phyloP scores from a whole-genome alignment of 1,140 invertebrate species.

The Papilio aristodemus region DNA sequence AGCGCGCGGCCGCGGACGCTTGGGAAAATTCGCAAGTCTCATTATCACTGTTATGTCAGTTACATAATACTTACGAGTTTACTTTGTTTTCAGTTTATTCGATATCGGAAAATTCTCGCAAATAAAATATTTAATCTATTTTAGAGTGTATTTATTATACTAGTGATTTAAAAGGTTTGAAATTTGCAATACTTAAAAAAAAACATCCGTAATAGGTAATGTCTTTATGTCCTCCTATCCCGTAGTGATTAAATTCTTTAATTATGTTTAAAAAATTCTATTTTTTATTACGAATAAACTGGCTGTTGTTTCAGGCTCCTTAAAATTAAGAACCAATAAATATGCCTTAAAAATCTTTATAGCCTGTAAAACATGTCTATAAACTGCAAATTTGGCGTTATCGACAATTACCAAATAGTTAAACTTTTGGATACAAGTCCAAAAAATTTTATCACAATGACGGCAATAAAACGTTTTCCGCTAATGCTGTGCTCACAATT shows the following conservation, averaged over 20 bases:
- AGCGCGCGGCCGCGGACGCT: not conserved
- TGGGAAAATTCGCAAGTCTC: slow-evolving; percentile 32
- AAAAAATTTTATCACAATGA: not conserved
- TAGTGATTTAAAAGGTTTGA: no score
- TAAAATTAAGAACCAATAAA: slow-evolving; percentile 6
- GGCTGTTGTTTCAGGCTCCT: not conserved
- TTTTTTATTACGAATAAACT: no score
- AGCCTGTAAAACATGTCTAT: not conserved
- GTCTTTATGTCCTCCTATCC: no score
- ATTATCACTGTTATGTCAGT: slow-evolving; percentile 21
- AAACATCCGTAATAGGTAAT: no score
- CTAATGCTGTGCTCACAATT: no score
- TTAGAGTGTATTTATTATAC: no score
- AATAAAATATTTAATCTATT: no score
- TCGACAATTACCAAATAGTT: slow-evolving; percentile 17
- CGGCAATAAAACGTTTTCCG: not conserved
- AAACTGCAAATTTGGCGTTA: not conserved
- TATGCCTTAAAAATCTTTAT: slow-evolving; percentile 1
- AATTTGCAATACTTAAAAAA: no score
- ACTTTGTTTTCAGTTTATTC: not conserved
- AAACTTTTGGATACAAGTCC: not conserved
- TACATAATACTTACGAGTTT: not conserved
- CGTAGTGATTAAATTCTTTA: no score
- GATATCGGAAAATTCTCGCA: no score
- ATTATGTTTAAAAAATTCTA: no score